phyloP scores from a whole-genome alignment of 2,113 vertebrate genomes.

The Morphnarchus princeps region DNA sequence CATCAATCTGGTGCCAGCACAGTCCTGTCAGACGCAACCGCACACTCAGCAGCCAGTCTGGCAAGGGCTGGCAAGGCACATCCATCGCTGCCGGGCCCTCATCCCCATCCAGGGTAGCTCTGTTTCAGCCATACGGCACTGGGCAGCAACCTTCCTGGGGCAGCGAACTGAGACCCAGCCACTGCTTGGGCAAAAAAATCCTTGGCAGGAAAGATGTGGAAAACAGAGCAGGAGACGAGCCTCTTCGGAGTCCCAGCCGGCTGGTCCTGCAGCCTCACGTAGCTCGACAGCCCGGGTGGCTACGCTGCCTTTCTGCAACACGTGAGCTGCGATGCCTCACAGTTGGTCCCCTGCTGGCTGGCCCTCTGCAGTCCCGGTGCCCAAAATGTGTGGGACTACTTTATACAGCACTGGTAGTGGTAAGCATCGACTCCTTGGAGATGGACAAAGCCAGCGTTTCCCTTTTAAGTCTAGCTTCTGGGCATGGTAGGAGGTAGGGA shows the following conservation, averaged over 20 bases:
- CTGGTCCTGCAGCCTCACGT: neutral
- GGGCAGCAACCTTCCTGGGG: neutral
- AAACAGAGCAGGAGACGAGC: neutral
- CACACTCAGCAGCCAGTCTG: neutral
- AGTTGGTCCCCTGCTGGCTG: neutral
- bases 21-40: neutral
- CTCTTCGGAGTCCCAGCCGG: neutral
- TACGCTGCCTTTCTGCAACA: neutral
- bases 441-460: neutral
- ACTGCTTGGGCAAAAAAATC: neutral
- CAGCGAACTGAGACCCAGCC: neutral
- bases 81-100: fast-evolving
- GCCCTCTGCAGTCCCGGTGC: neutral
- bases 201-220: neutral
- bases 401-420: neutral
- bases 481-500: neutral
- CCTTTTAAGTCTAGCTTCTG: neutral
- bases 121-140: neutral
- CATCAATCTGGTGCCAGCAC: constrained; percentile 56
- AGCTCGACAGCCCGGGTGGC: neutral
- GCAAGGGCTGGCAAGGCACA: neutral
- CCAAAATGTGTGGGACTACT: neutral
- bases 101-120: neutral
- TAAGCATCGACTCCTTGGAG: neutral
- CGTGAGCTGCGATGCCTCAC: neutral